A percentile compares a stretch with the other conserved stretches of the same genome.
phyloP scores from a whole-genome alignment of 2,113 vertebrate species.

The Oenanthe melanoleuca region DNA sequence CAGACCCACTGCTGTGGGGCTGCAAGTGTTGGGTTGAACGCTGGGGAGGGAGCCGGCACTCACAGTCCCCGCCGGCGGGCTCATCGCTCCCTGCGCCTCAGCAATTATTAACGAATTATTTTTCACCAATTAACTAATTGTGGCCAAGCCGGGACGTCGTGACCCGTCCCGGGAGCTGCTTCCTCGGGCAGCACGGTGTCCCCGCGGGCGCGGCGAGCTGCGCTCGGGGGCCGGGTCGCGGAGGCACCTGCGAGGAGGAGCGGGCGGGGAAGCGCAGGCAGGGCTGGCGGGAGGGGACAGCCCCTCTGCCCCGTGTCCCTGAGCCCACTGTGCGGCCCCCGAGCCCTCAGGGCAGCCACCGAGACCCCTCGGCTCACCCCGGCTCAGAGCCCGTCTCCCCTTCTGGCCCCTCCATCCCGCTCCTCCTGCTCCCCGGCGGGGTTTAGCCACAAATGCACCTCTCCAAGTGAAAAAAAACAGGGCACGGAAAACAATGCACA shows the following conservation, averaged over 20 bases:
- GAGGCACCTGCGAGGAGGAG: background rate
- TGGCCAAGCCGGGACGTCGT: background rate
- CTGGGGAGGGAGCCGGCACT: background rate
- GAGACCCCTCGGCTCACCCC: too few species aligned
- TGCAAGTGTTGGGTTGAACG: background rate
- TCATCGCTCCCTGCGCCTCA: background rate
- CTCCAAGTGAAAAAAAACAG: background rate
- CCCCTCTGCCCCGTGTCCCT: too few species aligned
- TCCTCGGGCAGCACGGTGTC: background rate
- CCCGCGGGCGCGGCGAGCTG: background rate
- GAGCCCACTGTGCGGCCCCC: background rate
- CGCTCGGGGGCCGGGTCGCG: background rate
- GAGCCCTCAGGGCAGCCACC: background rate
- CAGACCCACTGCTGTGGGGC: background rate
- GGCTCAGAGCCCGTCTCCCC: background rate
- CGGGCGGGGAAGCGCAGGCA: background rate
- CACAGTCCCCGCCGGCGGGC: background rate
- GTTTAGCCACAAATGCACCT: background rate
- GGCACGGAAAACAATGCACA: conserved; percentile 53
- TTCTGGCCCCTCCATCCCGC: background rate
- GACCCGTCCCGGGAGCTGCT: background rate
- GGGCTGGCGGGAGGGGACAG: background rate
- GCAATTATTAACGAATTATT: conserved; percentile 6
- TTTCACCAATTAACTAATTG: background rate
- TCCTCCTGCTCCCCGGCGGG: background rate